These are phyloP conservation scores for Ennomos fuscantarius DNA, from an alignment of 2,888 invertebrate genomes.

Conservation along the genomic window DNA sequence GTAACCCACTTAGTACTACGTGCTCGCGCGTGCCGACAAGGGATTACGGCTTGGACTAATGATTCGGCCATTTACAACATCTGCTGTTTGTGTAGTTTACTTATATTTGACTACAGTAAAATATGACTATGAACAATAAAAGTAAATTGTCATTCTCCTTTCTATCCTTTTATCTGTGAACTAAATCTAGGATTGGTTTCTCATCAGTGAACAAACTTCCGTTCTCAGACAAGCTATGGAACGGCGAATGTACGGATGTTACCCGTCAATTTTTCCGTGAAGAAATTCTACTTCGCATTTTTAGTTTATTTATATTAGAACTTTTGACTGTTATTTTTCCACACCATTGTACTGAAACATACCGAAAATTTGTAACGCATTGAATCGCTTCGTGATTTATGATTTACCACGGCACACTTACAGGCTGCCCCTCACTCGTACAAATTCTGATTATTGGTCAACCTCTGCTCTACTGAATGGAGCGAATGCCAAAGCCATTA, in stretches of 20 bases:
- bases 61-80: conserved; percentile 61
- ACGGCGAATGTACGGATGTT: conserved; percentile 48
- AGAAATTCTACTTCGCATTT: conserved; percentile 7
- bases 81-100: conserved; percentile 44
- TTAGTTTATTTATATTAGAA: conserved; percentile 12
- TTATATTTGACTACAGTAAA: conserved; percentile 12
- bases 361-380: conserved; percentile 37
- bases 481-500: conserved; percentile 66
- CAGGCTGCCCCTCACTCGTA: conserved; percentile 51
- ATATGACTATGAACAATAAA: neutral
- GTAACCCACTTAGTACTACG: conserved; percentile 74
- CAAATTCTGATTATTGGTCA: conserved; percentile 57
- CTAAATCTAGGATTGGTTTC: conserved; percentile 32
- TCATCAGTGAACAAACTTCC: conserved; percentile 42
- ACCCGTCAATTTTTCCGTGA: conserved; percentile 37
- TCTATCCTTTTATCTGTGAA: neutral
- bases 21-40: conserved; percentile 68
- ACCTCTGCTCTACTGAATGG: conserved; percentile 30
- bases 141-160: neutral
- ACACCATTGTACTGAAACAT: conserved; percentile 25
- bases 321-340: neutral
- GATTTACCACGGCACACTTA: conserved; percentile 58
- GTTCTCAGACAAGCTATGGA: conserved; percentile 66
- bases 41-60: conserved; percentile 66
- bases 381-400: conserved; percentile 59